Base-by-base conservation (phyloP, 1,140 invertebrate species). In the Lanistes nyassanus region DNA sequence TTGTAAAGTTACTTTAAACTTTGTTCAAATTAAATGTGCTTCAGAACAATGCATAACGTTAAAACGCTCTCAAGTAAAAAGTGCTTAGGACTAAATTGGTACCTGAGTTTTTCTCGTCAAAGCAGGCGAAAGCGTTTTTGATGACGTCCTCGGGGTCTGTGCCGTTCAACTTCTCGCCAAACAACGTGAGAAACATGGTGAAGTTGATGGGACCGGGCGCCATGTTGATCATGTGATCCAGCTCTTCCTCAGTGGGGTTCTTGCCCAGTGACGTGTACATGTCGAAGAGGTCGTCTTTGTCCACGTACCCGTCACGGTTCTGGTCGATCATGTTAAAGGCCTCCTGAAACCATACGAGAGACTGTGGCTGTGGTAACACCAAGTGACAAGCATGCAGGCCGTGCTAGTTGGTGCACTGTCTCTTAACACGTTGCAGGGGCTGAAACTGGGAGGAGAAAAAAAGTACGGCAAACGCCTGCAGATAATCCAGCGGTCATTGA, bases 251-350 rank as follows among this genome's bases (percentile, higher is more conserved):
- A 19, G 86, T 88, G 2, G 91, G 90, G 82, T 92, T 90, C 77
- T 92, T 92, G 5, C 91, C 91, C 26, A 99, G 91, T 65, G 97
- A 99, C n/a, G 98, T 98, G 69, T 99, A 92, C 95, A 99, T 99
- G 85, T 99, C 98, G 90, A 98, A 96, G 6, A 99, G 91, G 89
- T 99, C 98, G 90, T 98, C 97, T 87, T 99, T 99, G 87, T 99
- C 97, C 66, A 99, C 96, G 88, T 99, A 98, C 3, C 98, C 98
- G 90, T 99, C 98, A 26, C 86, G 79, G 79, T 90, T 89, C 74
- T 99, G 98, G 89, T 99, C 98, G 87, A 99, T 99, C 96, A 99
- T 99, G 84, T 99, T 99, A 88, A 99, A 99, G 23, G 98, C 98
- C 90, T 99, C 97, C 90, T 99, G 97, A 84, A 97, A 97, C n/a